Evolutionary conservation across 2,888 invertebrate species (phyloP), one percentile per base, ranked within the genome.

Genomic region (Didymodactylos carnosus): DNA sequence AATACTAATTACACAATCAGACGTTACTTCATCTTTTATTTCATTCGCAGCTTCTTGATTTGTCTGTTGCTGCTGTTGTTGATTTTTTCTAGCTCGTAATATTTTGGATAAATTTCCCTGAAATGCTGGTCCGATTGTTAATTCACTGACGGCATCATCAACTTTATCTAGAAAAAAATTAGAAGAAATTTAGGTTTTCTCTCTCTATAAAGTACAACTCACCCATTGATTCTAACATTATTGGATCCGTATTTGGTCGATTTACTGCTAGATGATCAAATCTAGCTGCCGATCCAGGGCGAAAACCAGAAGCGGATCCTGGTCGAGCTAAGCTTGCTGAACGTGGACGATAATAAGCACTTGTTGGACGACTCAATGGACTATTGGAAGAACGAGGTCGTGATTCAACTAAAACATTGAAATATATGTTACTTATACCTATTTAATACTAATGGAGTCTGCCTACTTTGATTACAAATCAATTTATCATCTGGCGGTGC

Each of bases 261-360:
- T 16, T 46, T 16, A 16, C n/a, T 46, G 16, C 46, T 19, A n/a
- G 16, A 19, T 46, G 16, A 46, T 19, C 46, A n/a, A n/a, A 46
- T 46, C 46, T 16, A 4, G 70, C 71, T 40, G 74, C 75, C 10
- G 77, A 72, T 46, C 75, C 39, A 39, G 76, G 77, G 71, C 79
- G 76, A 27, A 82, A 76, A 23, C 80, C 80, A 43, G 81, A 79
- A 8, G 80, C 80, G 25, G 82, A 81, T 75, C 78, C 77, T 19
- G 79, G 80, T 69, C 79, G 77, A 77, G 39, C 70, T 53, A 41
- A 46, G 16, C 41, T 62, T 40, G 27, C 70, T 27, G 29, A 75
- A 72, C 71, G 69, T 72, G 25, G 40, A 72, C 75, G 19, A 70
- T 62, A 49, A 46, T 43, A 53, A 3, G 40, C 43, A 16, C 49